Evolutionary conservation across 92 coral and sea anemone genomes (phyloP).

Genomic region (Nematostella vectensis): DNA sequence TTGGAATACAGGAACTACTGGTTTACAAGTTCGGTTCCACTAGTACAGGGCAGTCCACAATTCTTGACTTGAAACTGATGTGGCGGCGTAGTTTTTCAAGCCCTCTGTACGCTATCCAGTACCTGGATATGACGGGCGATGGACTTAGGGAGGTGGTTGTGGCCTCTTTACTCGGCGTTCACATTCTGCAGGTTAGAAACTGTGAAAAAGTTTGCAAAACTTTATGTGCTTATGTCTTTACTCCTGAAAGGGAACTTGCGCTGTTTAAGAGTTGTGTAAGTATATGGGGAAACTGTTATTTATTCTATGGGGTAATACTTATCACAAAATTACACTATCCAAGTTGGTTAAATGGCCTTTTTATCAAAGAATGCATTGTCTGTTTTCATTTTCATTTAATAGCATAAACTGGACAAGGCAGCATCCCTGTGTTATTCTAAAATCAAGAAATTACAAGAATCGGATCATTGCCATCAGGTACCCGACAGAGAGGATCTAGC

Average conservation of each 20-base stretch:
- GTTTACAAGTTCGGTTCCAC: constrained; percentile 7
- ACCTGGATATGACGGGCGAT: constrained; percentile 84
- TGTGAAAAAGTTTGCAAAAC: not conserved
- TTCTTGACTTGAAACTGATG: constrained; percentile 39
- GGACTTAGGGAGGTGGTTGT: constrained; percentile 80
- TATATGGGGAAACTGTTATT: no score
- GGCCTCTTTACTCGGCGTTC: constrained; percentile 80
- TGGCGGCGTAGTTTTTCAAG: constrained; percentile 85
- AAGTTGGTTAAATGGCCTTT: no score
- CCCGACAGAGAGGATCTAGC: no score
- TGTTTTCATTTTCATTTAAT: not conserved
- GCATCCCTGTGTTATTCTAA: not conserved
- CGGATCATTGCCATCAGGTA: no score
- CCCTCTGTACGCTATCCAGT: constrained; percentile 82
- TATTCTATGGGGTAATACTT: no score
- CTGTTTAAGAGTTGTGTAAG: no score
- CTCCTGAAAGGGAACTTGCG: no score
- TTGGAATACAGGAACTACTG: constrained; percentile 13
- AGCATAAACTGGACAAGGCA: constrained; percentile 1
- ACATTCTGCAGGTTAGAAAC: constrained; percentile 65
- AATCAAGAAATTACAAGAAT: not conserved
- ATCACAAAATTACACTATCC: no score
- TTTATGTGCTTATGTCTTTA: not conserved
- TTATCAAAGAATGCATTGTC: not conserved
- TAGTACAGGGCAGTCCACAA: not conserved